Evolutionary conservation across 2,888 invertebrate species (phyloP), one percentile per base, ranked within the genome.

Genomic region (Ischnus inquisitorius): DNA sequence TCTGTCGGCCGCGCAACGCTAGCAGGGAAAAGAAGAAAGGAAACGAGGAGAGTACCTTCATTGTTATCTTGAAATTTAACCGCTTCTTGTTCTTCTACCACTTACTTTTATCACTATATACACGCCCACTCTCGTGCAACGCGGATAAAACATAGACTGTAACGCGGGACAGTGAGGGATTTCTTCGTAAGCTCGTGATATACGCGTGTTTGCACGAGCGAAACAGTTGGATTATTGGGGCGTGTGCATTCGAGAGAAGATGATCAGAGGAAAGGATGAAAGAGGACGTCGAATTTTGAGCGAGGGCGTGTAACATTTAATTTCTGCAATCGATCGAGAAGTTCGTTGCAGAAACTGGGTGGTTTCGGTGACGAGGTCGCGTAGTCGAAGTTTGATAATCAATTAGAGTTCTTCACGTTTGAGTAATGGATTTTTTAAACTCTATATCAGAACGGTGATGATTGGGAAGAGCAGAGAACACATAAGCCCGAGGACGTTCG

Each of bases 11-110:
- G 16, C 14, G 12, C 22, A 65, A 19, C 19, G 3, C 22, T 65
- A 10, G 34, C 22, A 43, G 19, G 60, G 39, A 67, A 41, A 39
- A 65, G 25, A 62, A 25, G 68, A 69, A 25, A 74, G 46, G 67
- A 16, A 51, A 60, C 43, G 41, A 16, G 46, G 46, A 46, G 46
- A 46, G 51, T 14, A 67, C 51, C 41, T 54, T 68, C 74, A 46
- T 69, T 79, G 76, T 83, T 80, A 77, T 80, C 79, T 68, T 62
- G 71, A 62, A 62, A 62, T 80, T 80, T 72, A 83, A 68, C 83
- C 51, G 71, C 76, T 72, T 72, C 48, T 79, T 12, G 22, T 43
- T 34, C 28, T 6, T 34, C 16, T 22, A n/a, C 5, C 4, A 28
- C 60, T 65, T 43, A 39, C 72, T 71, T 67, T 78, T 72, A 78